These are phyloP conservation scores for Crocallis elinguaria DNA, from an alignment of 2,888 invertebrate genomes.

Conservation along the genomic window DNA sequence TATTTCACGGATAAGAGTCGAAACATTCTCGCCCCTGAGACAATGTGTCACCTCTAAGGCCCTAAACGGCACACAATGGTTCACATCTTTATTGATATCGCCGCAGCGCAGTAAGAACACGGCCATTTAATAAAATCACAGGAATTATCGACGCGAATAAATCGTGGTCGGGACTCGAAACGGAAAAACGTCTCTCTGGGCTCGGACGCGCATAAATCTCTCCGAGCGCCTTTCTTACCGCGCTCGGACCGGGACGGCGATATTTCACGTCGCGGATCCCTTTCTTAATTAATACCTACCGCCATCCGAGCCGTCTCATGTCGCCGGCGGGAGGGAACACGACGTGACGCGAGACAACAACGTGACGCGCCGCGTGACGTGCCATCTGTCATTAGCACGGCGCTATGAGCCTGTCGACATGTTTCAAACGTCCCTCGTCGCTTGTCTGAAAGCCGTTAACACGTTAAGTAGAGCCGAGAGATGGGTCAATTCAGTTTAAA, in stretches of 20 bases:
- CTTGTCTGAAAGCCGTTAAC: neutral
- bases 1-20: neutral
- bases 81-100: conserved; percentile 5
- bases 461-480: neutral
- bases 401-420: conserved; percentile 5
- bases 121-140: conserved; percentile 27
- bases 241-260: conserved; percentile 18
- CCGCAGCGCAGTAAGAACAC: neutral
- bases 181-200: conserved; percentile 28
- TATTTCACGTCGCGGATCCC: conserved; percentile 31
- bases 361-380: neutral
- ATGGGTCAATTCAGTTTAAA: neutral
- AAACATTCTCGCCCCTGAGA: neutral
- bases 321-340: neutral
- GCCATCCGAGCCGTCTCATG: conserved; percentile 20
- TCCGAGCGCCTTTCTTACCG: conserved; percentile 15
- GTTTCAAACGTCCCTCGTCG: neutral
- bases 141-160: conserved; percentile 54
- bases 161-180: conserved; percentile 21
- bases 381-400: conserved; percentile 13
- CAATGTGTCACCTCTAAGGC: neutral
- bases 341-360: neutral
- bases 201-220: conserved; percentile 40
- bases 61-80: neutral
- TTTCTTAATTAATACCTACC: conserved; percentile 41